A percentile compares a stretch with the other conserved stretches of the same genome.
Conservation (phyloP, 2,888 invertebrate genomes). For the Tachina fera region DNA sequence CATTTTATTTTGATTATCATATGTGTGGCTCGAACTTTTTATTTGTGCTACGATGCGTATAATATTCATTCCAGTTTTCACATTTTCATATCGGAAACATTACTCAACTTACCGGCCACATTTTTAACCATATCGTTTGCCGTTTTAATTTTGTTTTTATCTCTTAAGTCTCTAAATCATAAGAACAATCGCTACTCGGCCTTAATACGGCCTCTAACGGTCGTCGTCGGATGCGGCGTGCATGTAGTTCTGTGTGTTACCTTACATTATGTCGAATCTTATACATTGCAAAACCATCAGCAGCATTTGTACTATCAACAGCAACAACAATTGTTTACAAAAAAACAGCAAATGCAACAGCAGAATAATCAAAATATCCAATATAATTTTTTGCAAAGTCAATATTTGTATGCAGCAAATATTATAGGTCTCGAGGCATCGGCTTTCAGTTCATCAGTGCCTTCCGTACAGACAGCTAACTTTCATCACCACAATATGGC, state of each 20-base stretch:
- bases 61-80: conserved; percentile 93
- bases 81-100: conserved; percentile 89
- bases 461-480: conserved; percentile 59
- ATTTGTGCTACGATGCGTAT: conserved; percentile 95
- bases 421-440: conserved; percentile 74
- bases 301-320: conserved; percentile 80
- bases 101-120: conserved; percentile 93
- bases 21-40: conserved; percentile 92
- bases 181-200: conserved; percentile 88
- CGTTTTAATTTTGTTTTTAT: conserved; percentile 91
- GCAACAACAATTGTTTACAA: conserved; percentile 74
- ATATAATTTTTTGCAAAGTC: conserved; percentile 67
- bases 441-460: conserved; percentile 66
- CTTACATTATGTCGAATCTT: conserved; percentile 90
- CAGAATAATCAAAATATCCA: conserved; percentile 72
- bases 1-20: conserved; percentile 92
- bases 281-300: conserved; percentile 81
- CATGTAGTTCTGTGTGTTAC: conserved; percentile 92
- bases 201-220: conserved; percentile 90
- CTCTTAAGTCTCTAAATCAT: conserved; percentile 90
- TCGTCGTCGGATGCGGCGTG: conserved; percentile 90
- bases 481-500: conserved; percentile 71
- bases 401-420: conserved; percentile 63
- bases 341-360: conserved; percentile 76
- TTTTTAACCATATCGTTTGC: conserved; percentile 95